Conservation (phyloP, 2,113 vertebrate species). For the Carassius gibelio region DNA sequence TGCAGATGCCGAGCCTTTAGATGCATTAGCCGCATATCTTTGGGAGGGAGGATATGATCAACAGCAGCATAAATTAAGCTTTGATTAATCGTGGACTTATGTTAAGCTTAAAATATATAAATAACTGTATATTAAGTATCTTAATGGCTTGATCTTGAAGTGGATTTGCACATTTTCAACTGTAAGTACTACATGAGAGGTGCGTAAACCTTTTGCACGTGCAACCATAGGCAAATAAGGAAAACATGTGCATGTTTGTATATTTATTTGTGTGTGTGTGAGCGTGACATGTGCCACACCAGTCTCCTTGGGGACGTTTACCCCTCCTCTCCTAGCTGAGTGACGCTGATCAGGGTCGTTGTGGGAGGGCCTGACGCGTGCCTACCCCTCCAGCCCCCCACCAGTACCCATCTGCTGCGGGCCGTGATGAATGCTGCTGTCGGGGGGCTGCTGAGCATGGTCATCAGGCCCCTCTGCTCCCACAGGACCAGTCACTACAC, state of each 20-base stretch:
- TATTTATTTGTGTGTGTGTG: conserved; percentile 43
- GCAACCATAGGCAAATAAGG: background rate
- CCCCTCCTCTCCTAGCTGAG: conserved; percentile 46
- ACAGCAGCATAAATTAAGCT: background rate
- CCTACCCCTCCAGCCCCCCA: conserved; percentile 62
- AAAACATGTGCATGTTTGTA: conserved; percentile 40
- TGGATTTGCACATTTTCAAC: background rate
- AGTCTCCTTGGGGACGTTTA: conserved; percentile 43
- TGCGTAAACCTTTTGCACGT: background rate
- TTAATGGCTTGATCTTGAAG: background rate
- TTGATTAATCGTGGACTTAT: background rate
- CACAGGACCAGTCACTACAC: conserved; percentile 78
- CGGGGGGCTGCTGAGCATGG: conserved; percentile 84
- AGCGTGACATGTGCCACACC: conserved; percentile 47
- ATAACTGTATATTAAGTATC: conserved; percentile 13
- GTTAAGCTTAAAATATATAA: background rate
- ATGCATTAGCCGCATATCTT: conserved; percentile 9
- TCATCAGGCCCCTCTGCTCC: conserved; percentile 85
- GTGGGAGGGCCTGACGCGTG: conserved; percentile 75
- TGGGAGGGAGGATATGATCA: background rate
- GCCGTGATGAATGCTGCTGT: conserved; percentile 94
- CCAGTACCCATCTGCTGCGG: conserved; percentile 90
- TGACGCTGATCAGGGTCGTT: conserved; percentile 71
- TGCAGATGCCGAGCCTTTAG: background rate
- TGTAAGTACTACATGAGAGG: background rate